Evolutionary conservation across 1,140 invertebrate genomes (phyloP), one percentile per base, ranked within the genome.

Genomic region (Wasmannia auropunctata): DNA sequence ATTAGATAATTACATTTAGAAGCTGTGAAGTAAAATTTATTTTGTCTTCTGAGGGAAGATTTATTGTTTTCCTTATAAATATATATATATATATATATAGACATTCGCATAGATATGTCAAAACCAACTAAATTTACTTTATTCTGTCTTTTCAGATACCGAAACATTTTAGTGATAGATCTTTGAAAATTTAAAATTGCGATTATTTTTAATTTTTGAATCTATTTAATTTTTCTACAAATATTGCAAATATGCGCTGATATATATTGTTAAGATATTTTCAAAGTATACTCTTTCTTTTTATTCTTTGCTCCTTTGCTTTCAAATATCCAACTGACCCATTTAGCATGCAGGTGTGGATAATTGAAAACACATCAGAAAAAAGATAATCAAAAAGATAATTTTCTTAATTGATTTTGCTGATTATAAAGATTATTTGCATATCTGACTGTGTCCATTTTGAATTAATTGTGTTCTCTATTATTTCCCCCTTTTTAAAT

Each of bases 331-430:
- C 43, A 69, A 40, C 4, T 40, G 10, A 3, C n/a, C 22, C 19
- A 31, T 40, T 49, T 70, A 70, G 25, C 28, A 56, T 7, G 49
- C 2, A 16, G 11, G 11, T 72, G 28, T 16, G 3, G 16, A 63
- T 63, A 37, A 63, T 11, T 8, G 11, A 63, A 63, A 43, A 22
- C 5, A 40, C 22, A 3, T 2, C 14, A 28, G 2, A 67, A n/a
- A n/a, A 67, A 37, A 14, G 63, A 72, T 51, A 28, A 34, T 34
- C 25, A 34, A 75, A 37, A 75, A 56, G 4, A 56, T 74, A 56
- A 75, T 58, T 75, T 25, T 58, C 2, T 37, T 28, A 0, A 25
- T 74, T 14, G 8, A 74, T 56, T 56, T 65, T 49, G 7, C 0
- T 28, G 25, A 70, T 49, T 49, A 19, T 8, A 70, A 25, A 70